Base-by-base conservation (phyloP, 2,797 vertebrate species). In the Diceros bicornis region DNA sequence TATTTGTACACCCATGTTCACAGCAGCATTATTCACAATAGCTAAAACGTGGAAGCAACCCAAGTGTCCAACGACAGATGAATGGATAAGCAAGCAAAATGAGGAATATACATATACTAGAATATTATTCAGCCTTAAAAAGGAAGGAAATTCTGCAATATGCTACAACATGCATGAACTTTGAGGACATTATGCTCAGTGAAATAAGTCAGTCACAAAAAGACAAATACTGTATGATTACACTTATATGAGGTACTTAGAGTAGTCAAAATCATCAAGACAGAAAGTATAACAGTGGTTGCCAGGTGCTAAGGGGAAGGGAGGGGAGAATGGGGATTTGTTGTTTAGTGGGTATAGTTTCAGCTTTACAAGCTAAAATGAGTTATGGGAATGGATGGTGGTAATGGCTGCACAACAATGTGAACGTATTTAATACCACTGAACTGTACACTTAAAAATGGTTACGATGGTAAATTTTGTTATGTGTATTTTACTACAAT, bases 401-500 rank as follows among this genome's bases (percentile, higher is more conserved):
- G 52, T 41, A 25, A 57, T 21, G 18, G 52, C 16, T 72, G 25
- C 37, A 71, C n/a, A 71, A 23, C 25, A 61, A 57, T 83, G 52
- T 71, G 34, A 57, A 86, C 44, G 29, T n/a, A 86, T 57, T 93
- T 93, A 84, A 66, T n/a, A 85, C 20, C 25, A 84, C 20, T 82
- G 27, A 91, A 75, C 57, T 55, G 6, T 44, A 75, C 29, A 72
- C 20, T 55, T 84, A 75, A 20, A 92, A 74, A 75, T 44, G n/a
- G 20, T 52, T 37, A 92, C 32, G 44, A 62, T 41, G n/a, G 52
- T 68, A 37, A 59, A 37, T 92, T 82, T 37, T 61, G 32, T 83
- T 83, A 61, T 29, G 20, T 75, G 20, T 74, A 84, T 84, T 92
- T 92, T 84, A 92, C 55, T 55, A 62, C 16, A 72, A 72, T 27